These are phyloP conservation scores for Corythornis leucogaster DNA, from an alignment of 2,797 vertebrate genomes.

Conservation along the genomic window DNA sequence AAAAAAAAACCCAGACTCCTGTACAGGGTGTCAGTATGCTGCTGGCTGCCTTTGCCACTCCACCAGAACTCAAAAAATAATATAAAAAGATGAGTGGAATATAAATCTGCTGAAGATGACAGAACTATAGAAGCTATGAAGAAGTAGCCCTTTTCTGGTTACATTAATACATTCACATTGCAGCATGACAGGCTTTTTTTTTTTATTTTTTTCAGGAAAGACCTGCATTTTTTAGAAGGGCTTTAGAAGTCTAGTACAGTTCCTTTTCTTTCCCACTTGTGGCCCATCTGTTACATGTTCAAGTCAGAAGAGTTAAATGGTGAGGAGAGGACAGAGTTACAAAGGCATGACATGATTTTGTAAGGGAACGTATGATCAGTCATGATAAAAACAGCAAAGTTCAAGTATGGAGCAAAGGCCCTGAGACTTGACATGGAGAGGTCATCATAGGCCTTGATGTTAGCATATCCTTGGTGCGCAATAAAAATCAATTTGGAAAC, in stretches of 20 bases:
- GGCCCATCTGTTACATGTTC: not conserved
- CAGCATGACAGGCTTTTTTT: not conserved
- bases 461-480: not conserved
- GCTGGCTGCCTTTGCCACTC: not conserved
- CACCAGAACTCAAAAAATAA: not conserved
- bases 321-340: conserved; percentile 12
- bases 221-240: not conserved
- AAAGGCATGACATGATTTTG: conserved; percentile 6
- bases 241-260: not conserved
- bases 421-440: conserved; percentile 37
- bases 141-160: not conserved
- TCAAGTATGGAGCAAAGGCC: conserved; percentile 58
- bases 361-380: conserved; percentile 36
- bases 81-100: not conserved
- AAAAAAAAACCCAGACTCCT: not conserved
- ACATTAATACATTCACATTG: not conserved
- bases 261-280: not conserved
- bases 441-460: conserved; percentile 60
- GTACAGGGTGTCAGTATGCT: not conserved
- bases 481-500: not conserved
- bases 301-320: not conserved
- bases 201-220: not conserved
- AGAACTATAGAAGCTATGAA: not conserved
- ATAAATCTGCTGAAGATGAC: not conserved
- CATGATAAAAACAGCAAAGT: conserved; percentile 48